Conservation (phyloP, 2,113 vertebrate species). For the Grallaria varia region DNA sequence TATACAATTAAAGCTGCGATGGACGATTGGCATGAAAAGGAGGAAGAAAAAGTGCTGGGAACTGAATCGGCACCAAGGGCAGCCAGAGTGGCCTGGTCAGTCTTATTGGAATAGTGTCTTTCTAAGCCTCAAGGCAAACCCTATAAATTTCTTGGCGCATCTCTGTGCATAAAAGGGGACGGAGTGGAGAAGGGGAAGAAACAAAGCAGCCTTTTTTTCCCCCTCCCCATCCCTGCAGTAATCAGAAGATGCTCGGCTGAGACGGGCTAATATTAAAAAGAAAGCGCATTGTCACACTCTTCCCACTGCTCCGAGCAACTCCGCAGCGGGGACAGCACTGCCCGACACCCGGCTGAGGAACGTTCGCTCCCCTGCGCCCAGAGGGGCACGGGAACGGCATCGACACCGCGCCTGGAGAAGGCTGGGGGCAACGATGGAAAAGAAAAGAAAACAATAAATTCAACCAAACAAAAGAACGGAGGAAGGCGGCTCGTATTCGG, state of each 20-base stretch:
- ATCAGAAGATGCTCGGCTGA: constrained; percentile 35
- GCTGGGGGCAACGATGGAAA: not conserved
- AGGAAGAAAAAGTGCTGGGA: not conserved
- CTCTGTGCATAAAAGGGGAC: not conserved
- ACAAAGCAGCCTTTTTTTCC: not conserved
- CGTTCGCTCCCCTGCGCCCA: constrained; percentile 28
- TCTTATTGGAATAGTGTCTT: not conserved
- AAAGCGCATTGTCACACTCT: constrained; percentile 56
- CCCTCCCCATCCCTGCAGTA: not conserved
- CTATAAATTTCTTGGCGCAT: not conserved
- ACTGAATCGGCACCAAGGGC: not conserved
- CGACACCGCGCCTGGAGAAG: constrained; percentile 40
- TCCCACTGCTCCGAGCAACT: constrained; percentile 12
- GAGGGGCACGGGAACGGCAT: constrained; percentile 15
- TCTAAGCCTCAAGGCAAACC: not conserved
- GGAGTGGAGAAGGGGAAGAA: not conserved
- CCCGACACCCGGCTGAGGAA: constrained; percentile 44
- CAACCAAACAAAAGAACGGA: not conserved
- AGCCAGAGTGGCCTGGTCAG: not conserved
- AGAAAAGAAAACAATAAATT: not conserved
- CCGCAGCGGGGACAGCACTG: constrained; percentile 22
- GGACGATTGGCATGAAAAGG: not conserved
- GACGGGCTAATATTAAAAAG: constrained; percentile 66
- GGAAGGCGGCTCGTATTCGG: not conserved
- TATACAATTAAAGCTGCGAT: not conserved